Evolutionary conservation across 2,797 vertebrate species (phyloP).

Genomic region (Brachymystax lenok): DNA sequence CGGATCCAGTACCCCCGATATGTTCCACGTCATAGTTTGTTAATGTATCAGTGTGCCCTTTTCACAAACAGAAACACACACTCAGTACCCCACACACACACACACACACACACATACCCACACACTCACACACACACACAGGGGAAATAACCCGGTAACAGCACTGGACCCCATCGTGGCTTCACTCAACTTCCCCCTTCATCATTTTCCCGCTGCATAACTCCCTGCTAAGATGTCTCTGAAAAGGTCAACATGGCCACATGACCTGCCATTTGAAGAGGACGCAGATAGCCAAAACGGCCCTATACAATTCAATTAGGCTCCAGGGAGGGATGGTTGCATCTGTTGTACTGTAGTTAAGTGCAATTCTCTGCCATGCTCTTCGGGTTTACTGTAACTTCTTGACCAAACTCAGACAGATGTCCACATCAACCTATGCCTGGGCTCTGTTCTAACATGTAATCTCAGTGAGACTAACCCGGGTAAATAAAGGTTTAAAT

Average conservation of each 20-base stretch:
- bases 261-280: conserved; percentile 68
- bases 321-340: conserved; percentile 56
- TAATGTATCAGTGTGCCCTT: conserved; percentile 71
- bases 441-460: not conserved
- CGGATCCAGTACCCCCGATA: conserved; percentile 36
- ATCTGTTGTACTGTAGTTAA: conserved; percentile 58
- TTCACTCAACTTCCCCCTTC: conserved; percentile 39
- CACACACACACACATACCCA: not conserved
- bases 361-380: conserved; percentile 61
- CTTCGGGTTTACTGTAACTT: conserved; percentile 47
- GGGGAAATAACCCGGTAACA: conserved; percentile 25
- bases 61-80: conserved; percentile 56
- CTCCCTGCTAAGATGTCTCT: conserved; percentile 52
- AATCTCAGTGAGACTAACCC: not conserved
- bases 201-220: conserved; percentile 43
- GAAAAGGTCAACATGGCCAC: conserved; percentile 70
- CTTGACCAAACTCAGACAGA: conserved; percentile 27
- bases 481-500: not conserved
- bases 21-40: conserved; percentile 68
- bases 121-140: conserved; percentile 1
- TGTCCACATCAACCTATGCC: not conserved
- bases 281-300: conserved; percentile 58
- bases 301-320: conserved; percentile 67
- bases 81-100: not conserved
- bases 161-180: conserved; percentile 22